Evolutionary conservation across 1,140 invertebrate species (phyloP).

Genomic region (Aphaenogaster rudis): DNA sequence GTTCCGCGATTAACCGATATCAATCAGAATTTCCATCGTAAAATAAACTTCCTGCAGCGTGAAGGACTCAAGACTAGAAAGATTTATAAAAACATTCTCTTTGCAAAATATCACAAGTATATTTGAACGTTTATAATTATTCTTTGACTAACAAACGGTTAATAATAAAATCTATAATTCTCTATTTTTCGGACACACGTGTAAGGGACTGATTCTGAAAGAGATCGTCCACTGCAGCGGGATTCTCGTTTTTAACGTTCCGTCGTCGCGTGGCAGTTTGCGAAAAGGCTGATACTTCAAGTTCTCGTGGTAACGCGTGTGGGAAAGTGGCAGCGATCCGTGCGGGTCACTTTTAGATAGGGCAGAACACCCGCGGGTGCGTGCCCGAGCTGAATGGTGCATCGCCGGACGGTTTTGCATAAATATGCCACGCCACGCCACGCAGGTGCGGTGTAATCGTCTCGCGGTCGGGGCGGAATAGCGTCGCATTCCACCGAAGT

Average conservation of each 20-base stretch:
- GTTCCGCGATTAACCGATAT: not conserved
- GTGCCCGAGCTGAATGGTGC: constrained; percentile 24
- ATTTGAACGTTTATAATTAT: not conserved
- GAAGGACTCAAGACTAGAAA: not conserved
- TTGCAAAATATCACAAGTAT: not conserved
- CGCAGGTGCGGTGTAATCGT: constrained; percentile 45
- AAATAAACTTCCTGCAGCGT: not conserved
- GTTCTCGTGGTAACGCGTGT: not conserved
- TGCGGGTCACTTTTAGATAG: constrained; percentile 23
- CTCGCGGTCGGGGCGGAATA: constrained; percentile 32
- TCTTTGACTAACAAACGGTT: too few species aligned
- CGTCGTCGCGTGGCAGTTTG: not conserved
- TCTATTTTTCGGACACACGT: not conserved
- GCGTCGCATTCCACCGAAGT: constrained; percentile 57
- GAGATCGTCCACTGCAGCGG: not conserved
- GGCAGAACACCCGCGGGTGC: not conserved
- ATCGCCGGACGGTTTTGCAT: not conserved
- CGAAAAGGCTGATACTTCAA: not conserved
- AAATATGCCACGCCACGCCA: not conserved
- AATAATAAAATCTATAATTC: not conserved
- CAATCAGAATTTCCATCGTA: not conserved
- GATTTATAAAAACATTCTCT: not conserved
- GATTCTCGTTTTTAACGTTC: not conserved
- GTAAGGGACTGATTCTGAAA: not conserved
- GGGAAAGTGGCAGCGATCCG: constrained; percentile 1